Evolutionary conservation across 2,888 invertebrate species (phyloP), one percentile per base, ranked within the genome.

Genomic region (Erpobdella octoculata): DNA sequence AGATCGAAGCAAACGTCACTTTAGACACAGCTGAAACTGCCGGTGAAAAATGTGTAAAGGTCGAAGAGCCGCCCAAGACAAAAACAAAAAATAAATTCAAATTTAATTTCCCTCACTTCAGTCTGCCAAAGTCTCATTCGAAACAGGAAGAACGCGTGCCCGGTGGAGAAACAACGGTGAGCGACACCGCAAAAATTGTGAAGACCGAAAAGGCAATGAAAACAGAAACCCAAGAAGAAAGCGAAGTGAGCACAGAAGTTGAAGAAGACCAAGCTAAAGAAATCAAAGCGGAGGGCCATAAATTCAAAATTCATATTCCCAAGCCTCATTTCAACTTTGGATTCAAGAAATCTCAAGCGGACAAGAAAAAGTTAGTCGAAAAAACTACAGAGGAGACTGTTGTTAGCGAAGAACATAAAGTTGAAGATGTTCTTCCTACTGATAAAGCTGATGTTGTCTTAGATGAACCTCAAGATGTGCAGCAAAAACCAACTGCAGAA

Each of bases 81-180:
- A 67, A 67, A 46, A 21, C 15, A 21, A 67, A 67, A 67, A 67
- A 67, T 25, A 67, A 67, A 46, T 41, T 67, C 18, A 67, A 38
- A 67, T 46, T 67, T 5, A 67, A 67, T 46, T 65, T 67, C 46
- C 67, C 67, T 28, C 25, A 38, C 21, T 67, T 67, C 46, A 41
- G 46, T 53, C 8, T 53, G 5, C 53, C 5, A 6, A 9, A 28
- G 15, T 53, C 53, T 53, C 53, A 53, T 28, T 21, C 21, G 28
- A 53, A 53, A 53, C 53, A 53, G 28, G 8, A 6, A 21, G 53
- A 53, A 28, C 4, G 21, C 12, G 53, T 53, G 21, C 6, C 53
- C 53, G 28, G 28, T 15, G 53, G 28, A 28, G n/a, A 21, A 18
- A 21, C 9, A 28, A 15, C 28, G 21, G 53, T 53, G 28, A 28